Conservation (phyloP, 2,797 vertebrate species). For the Lerista edwardsae region DNA sequence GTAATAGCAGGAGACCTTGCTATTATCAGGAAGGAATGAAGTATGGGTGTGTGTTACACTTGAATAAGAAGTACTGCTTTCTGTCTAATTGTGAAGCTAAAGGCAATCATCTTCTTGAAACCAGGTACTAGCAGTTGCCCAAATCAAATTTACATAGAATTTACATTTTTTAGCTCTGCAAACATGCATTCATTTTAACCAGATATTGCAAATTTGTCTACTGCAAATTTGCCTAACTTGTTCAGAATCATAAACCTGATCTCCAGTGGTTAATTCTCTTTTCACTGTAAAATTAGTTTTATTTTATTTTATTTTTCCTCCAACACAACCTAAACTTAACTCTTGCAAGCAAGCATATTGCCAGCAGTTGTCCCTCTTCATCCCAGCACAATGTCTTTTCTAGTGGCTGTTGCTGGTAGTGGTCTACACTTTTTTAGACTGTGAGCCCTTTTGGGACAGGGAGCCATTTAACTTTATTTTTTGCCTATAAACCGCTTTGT, state of each 20-base stretch:
- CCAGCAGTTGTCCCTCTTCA: no score
- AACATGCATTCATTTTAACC: neutral
- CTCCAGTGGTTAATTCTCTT: neutral
- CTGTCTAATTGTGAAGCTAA: neutral
- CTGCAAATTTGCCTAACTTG: neutral
- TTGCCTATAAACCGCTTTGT: no score
- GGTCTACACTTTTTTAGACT: no score
- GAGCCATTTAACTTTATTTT: no score
- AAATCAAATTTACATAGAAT: neutral
- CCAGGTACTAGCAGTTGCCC: neutral
- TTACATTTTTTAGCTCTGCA: neutral
- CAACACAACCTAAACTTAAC: neutral
- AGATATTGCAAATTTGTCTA: no score
- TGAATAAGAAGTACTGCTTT: neutral
- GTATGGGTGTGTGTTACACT: neutral
- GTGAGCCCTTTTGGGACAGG: no score
- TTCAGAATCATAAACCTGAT: neutral
- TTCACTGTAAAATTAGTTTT: neutral
- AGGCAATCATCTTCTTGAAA: neutral
- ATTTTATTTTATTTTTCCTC: neutral
- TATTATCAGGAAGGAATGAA: neutral
- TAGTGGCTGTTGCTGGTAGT: no score
- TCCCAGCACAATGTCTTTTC: no score
- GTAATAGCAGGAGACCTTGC: neutral
- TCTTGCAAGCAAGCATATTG: neutral